Base-by-base conservation (phyloP, 2,888 invertebrate species). In the Marronus borbonicus region DNA sequence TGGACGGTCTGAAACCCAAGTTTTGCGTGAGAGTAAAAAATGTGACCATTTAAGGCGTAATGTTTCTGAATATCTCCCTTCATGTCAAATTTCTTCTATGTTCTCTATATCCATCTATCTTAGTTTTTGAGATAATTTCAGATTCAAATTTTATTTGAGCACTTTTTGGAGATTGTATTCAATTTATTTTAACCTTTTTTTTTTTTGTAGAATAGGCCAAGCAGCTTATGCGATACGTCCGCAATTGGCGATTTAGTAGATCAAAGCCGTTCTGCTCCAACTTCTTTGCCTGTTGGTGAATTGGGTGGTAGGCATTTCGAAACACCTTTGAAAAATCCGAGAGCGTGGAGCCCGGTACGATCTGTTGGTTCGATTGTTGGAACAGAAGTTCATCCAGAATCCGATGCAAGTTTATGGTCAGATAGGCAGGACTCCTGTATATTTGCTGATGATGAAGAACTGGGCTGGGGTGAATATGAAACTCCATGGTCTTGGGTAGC, bases 331-430 rank as follows among this genome's bases (percentile, higher is more conserved):
- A 94, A 93, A 84, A 95, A 95, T 88, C 95, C 95, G 24, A 92
- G 95, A 84, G 95, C 95, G 39, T 96, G 96, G 96, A 96, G 95
- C 85, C 96, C 96, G 20, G 95, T 96, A n/a, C 92, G 95, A 81
- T 96, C 95, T 85, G 95, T 95, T 8, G 96, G 96, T 10, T 96
- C 96, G 31, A 94, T 96, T 69, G 93, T 93, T 1, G 96, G 95
- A 1, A 94, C 94, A 84, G 96, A 96, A 88, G 96, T 94, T n/a
- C 95, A 95, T 87, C 95, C 95, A 2, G 95, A 95, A 86, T 94
- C 94, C 81, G 96, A 96, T 86, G 94, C 95, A 72, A 93, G 94
- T 85, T 93, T 95, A 10, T 94, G 94, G 90, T 92, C 94, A 3
- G 95, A 93, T 83, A 90, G 90, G 10, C 90, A 92, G 72, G 93